Base-by-base conservation (phyloP, 2,113 vertebrate genomes). In the Myiopsitta monachus region DNA sequence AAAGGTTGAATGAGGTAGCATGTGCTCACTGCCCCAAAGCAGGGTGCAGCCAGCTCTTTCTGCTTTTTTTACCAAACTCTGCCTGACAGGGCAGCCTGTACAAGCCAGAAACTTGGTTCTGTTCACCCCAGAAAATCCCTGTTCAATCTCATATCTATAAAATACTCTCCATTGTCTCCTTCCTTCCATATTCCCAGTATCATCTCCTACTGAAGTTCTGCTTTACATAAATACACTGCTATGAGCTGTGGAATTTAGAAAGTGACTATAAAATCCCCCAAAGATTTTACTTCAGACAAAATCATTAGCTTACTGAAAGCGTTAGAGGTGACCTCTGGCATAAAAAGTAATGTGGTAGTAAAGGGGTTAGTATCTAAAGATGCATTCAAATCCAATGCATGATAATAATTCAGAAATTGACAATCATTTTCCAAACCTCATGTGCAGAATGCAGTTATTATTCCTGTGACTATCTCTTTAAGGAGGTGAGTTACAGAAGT, bases 401-500 rank as follows among this genome's bases (percentile, higher is more conserved):
- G 28, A 43, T 69, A 87, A 59, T 86, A 96, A 88, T 68, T 93
- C 76, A 90, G 90, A 95, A 95, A 93, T 23, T 74, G 38, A 44
- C 70, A 88, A 67, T 90, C 14, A 6, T 92, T 95, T 91, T 69
- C 61, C 38, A 90, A 81, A 87, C 19, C 85, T 96, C 82, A 63
- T 67, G 41, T 31, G 51, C 43, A 79, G 67, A 82, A 47, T 88
- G 64, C 36, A 17, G 16, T 43, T 72, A 76, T 96, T 95, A 94
- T 82, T 97, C 78, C 86, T 95, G 77, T 68, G 92, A 96, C 92
- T 95, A 38, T 63, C 75, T 96, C 96, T 97, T 96, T 96, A 97
- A 97, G 64, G 33, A 80, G 54, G 83, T 86, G 72, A 91, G 88
- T 92, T 96, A 96, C 90, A 91, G 59, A 96, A 88, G 18, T 38